Evolutionary conservation across 2,888 invertebrate genomes (phyloP).

Genomic region (Philaethria dido): DNA sequence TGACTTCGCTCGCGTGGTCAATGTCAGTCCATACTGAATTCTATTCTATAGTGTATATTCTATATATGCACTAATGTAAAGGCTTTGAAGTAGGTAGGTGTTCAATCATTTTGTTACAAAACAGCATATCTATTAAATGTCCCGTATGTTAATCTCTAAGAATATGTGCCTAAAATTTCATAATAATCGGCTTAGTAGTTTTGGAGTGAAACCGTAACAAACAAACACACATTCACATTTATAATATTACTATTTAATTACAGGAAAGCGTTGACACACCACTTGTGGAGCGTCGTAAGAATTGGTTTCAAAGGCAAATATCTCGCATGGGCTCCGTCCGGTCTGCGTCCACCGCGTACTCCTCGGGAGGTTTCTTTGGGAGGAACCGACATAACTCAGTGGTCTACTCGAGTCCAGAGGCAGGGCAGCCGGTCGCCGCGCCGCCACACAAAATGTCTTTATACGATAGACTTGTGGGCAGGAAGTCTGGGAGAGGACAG

Average conservation of each 20-base stretch:
- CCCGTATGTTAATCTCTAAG: no score
- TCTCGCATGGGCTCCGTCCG: slow-evolving; percentile 93
- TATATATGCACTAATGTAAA: no score
- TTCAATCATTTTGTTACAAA: no score
- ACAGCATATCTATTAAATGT: no score
- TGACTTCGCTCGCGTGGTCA: no score
- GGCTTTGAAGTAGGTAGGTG: no score
- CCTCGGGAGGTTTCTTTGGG: slow-evolving; percentile 89
- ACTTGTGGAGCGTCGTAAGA: slow-evolving; percentile 92
- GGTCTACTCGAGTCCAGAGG: slow-evolving; percentile 86
- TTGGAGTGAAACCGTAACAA: no score
- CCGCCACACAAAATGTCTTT: slow-evolving; percentile 89
- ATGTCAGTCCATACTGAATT: no score
- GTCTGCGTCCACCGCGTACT: slow-evolving; percentile 93
- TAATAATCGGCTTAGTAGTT: no score
- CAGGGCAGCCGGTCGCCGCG: slow-evolving; percentile 71
- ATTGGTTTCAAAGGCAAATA: slow-evolving; percentile 94
- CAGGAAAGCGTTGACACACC: slow-evolving; percentile 96
- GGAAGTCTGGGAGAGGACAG: slow-evolving; percentile 89
- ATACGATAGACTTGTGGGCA: slow-evolving; percentile 92
- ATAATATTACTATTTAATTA: slow-evolving; percentile 45
- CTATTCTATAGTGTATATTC: no score
- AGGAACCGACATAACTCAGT: slow-evolving; percentile 91
- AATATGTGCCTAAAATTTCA: no score
- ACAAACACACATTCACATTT: no score